Evolutionary conservation across 2,888 invertebrate genomes (phyloP).

Genomic region (Drosophila antonietae): DNA sequence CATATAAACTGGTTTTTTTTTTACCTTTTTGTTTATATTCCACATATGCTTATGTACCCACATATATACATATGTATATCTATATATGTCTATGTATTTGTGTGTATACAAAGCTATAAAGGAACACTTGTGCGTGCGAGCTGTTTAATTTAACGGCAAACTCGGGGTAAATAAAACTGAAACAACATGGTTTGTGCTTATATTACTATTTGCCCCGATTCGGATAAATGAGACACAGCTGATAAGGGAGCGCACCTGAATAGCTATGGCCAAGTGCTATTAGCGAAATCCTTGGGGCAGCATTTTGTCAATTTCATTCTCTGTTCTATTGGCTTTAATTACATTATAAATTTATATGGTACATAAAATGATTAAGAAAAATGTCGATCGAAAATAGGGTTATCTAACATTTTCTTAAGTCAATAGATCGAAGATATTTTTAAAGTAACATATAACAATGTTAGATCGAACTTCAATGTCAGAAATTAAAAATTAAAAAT

Average conservation of each 20-base stretch:
- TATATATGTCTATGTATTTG: constrained; percentile 7
- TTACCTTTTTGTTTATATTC: constrained; percentile 41
- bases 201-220: constrained; percentile 27
- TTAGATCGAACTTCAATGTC: too few relatives aligned
- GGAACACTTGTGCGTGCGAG: constrained; percentile 73
- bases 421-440: too few relatives aligned
- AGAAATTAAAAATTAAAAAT: too few relatives aligned
- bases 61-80: neutral
- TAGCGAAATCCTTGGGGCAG: neutral
- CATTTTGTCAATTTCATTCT: neutral
- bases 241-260: constrained; percentile 10
- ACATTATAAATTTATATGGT: neutral
- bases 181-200: constrained; percentile 56
- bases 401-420: too few relatives aligned
- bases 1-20: constrained; percentile 45
- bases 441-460: too few relatives aligned
- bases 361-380: neutral
- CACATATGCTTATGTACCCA: constrained; percentile 57
- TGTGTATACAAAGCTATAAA: constrained; percentile 62
- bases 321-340: neutral
- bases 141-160: constrained; percentile 71
- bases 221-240: constrained; percentile 26
- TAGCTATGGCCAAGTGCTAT: neutral
- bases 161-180: constrained; percentile 71
- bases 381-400: neutral